These are phyloP conservation scores for Fragum whitleyi DNA, from an alignment of 2,888 invertebrate species.

Conservation along the genomic window DNA sequence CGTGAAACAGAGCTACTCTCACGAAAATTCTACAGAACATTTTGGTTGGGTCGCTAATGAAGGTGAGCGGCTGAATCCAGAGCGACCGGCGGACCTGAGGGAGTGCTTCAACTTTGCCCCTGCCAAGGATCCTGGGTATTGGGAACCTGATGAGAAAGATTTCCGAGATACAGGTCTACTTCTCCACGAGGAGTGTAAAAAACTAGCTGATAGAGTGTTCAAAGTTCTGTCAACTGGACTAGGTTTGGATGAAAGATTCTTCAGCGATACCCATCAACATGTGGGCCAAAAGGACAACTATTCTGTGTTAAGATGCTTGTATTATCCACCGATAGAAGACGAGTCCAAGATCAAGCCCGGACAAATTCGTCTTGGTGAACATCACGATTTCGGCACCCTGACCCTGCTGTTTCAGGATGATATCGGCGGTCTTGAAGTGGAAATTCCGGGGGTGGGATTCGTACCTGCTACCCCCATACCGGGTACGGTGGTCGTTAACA, in stretches of 20 bases:
- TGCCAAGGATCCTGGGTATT: slow-evolving; percentile 25
- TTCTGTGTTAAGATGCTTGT: slow-evolving; percentile 30
- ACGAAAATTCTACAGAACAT: slow-evolving; percentile 3
- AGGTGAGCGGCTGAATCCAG: slow-evolving; percentile 47
- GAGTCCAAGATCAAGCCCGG: slow-evolving; percentile 60
- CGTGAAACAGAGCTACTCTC: slow-evolving; percentile 40
- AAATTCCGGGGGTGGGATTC: slow-evolving; percentile 87
- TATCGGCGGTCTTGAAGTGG: slow-evolving; percentile 68
- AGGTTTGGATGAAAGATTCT: slow-evolving; percentile 17
- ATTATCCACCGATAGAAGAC: slow-evolving; percentile 38
- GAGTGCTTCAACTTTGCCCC: slow-evolving; percentile 46
- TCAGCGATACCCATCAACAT: slow-evolving; percentile 36
- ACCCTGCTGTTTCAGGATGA: slow-evolving; percentile 73
- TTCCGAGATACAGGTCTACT: slow-evolving; percentile 23
- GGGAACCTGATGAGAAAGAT: slow-evolving; percentile 50
- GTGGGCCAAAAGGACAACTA: slow-evolving; percentile 26
- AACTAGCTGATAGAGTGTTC: slow-evolving; percentile 31
- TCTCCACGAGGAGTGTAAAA: slow-evolving; percentile 31
- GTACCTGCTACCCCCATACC: slow-evolving; percentile 91
- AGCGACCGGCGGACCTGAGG: slow-evolving; percentile 39
- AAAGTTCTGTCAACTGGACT: slow-evolving; percentile 41
- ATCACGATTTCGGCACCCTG: slow-evolving; percentile 71
- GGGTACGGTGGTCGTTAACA: slow-evolving; percentile 91
- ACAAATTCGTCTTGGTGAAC: slow-evolving; percentile 72
- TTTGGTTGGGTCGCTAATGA: slow-evolving; percentile 50